Percentiles rank a stretch among this genome's conserved stretches.
Conservation (phyloP, 2,888 invertebrate genomes). For the Trisateles emortualis region DNA sequence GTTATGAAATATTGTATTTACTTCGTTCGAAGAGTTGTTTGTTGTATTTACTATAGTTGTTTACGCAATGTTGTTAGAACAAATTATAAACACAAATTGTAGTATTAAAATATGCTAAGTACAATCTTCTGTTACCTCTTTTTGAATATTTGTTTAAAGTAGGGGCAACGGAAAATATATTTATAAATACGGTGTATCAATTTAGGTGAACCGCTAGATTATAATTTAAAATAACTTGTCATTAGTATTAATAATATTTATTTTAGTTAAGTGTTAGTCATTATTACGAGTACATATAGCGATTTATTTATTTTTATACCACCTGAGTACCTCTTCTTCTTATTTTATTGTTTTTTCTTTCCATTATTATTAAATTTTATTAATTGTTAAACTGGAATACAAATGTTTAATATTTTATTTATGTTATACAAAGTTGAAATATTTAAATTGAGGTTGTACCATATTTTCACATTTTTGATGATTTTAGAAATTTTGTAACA, state of each 20-base stretch:
- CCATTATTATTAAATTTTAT: slow-evolving; percentile 57
- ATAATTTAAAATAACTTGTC: slow-evolving; percentile 85
- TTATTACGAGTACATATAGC: slow-evolving; percentile 66
- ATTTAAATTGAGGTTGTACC: slow-evolving; percentile 34
- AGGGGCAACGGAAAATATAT: slow-evolving; percentile 84
- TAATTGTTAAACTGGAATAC: slow-evolving; percentile 51
- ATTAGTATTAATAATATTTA: slow-evolving; percentile 86
- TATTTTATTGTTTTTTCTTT: slow-evolving; percentile 65
- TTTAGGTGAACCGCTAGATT: slow-evolving; percentile 83
- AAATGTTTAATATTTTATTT: slow-evolving; percentile 44
- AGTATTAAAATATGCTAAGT: slow-evolving; percentile 79
- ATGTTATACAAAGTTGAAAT: slow-evolving; percentile 32
- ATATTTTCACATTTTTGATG: slow-evolving; percentile 27
- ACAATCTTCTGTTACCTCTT: slow-evolving; percentile 86
- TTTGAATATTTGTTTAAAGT: slow-evolving; percentile 67
- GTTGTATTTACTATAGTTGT: slow-evolving; percentile 37
- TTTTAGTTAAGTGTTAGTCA: slow-evolving; percentile 81
- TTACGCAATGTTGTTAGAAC: slow-evolving; percentile 37
- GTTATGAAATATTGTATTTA: neutral
- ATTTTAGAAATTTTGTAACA: slow-evolving; percentile 31
- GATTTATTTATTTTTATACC: slow-evolving; percentile 78
- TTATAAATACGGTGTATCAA: slow-evolving; percentile 68
- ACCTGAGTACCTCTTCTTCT: slow-evolving; percentile 85
- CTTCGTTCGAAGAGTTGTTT: slow-evolving; percentile 20
- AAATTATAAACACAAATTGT: slow-evolving; percentile 60